Base-by-base conservation (phyloP, 2,113 vertebrate genomes). In the Neofelis nebulosa region DNA sequence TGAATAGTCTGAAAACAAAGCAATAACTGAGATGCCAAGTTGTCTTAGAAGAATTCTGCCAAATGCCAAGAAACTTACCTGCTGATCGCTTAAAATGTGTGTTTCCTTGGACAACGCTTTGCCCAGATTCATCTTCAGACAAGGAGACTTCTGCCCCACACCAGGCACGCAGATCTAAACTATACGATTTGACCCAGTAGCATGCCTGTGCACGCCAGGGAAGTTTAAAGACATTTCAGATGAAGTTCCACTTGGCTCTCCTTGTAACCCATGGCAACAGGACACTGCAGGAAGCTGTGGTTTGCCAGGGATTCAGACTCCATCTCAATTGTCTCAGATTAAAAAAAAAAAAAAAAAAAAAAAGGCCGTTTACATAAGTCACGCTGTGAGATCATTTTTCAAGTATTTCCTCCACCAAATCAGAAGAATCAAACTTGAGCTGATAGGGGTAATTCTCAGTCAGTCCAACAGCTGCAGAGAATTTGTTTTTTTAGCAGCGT, bases 171-270 rank as follows among this genome's bases (percentile, higher is more conserved):
- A 87, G 97, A 94, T 89, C 97, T 95, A 95, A 98, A 91, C 93
- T 76, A 74, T 74, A 94, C 96, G 96, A 94, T 71, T 63, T 66
- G 80, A 41, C 63, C 69, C 94, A 71, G 80, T 68, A 98, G 99
- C 99, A 96, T 98, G 99, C 99, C 99, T 98, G 98, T 99, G 99
- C 99, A 99, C 95, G 99, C 99, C 98, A 97, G 97, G 66, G 98
- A 99, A 99, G 98, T 98, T 98, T 98, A 98, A 98, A 98, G 98
- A 97, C 98, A 98, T 97, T 98, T 98, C 98, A 5, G 97, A 98
- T 96, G 96, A 98, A 97, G 98, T 98, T 98, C 98, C 98, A 97
- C 97, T 98, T 98, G 84, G 98, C 98, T 99, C 98, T 97, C 98
- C 97, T 94, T 92, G 98, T 99, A 98, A 98, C 99, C 98, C 98